Percentiles rank a stretch among this genome's conserved stretches.
Evolutionary conservation across 2,797 vertebrate genomes (phyloP).

Genomic region (Aulostomus chinensis): DNA sequence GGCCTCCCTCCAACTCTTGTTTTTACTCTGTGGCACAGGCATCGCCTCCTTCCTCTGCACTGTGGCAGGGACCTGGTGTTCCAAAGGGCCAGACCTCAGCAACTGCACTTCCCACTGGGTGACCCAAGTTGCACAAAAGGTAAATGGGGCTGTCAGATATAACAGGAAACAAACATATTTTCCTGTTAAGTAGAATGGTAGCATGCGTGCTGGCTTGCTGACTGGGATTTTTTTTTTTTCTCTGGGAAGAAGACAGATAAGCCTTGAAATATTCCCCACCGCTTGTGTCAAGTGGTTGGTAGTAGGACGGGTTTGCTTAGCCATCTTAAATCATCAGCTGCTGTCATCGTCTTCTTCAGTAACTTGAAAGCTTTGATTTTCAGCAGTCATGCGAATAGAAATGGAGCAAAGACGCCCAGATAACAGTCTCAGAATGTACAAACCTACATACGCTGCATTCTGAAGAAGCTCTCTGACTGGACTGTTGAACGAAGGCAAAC

Average conservation of each 20-base stretch:
- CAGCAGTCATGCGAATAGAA: slow-evolving; percentile 43
- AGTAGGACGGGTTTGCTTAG: too few relatives aligned
- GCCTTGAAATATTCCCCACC: too few relatives aligned
- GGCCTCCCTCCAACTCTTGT: slow-evolving; percentile 52
- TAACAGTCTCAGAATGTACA: slow-evolving; percentile 15
- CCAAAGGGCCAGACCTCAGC: slow-evolving; percentile 95
- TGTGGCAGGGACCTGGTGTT: slow-evolving; percentile 88
- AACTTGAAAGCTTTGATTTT: slow-evolving; percentile 53
- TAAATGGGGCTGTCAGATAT: slow-evolving; percentile 66
- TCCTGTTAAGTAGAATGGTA: not conserved
- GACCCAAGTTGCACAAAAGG: slow-evolving; percentile 97
- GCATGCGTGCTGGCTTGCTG: too few relatives aligned
- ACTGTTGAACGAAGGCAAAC: not conserved
- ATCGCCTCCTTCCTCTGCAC: slow-evolving; percentile 93
- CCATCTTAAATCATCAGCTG: slow-evolving; percentile 31
- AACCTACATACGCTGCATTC: slow-evolving; percentile 19
- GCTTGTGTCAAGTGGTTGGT: too few relatives aligned
- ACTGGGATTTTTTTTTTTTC: too few relatives aligned
- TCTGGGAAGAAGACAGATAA: too few relatives aligned
- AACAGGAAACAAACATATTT: slow-evolving; percentile 17
- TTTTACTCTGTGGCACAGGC: slow-evolving; percentile 79
- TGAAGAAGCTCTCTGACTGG: not conserved
- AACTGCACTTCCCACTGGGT: slow-evolving; percentile 99
- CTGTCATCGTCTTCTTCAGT: slow-evolving; percentile 35
- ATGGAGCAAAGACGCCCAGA: slow-evolving; percentile 37